A percentile compares a stretch with the other conserved stretches of the same genome.
phyloP scores from a whole-genome alignment of 37 sponge, comb jelly and placozoan genomes.

The Spongilla lacustris region DNA sequence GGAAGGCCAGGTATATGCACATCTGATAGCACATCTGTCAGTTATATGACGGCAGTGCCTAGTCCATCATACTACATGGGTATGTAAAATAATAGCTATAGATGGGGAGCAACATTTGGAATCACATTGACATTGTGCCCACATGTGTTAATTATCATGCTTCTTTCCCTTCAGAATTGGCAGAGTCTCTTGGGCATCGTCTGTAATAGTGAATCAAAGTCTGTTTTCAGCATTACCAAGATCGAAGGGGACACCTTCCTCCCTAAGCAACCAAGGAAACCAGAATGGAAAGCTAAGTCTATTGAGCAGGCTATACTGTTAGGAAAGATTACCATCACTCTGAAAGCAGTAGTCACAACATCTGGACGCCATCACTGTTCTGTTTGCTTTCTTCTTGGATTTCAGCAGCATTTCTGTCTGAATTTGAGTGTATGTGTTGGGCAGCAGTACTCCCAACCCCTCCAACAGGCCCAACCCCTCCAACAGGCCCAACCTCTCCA shows the following conservation, averaged over 20 bases:
- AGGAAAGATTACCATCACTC: constrained; percentile 12
- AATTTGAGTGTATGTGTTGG: not conserved
- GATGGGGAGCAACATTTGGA: too few relatives aligned
- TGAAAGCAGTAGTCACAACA: constrained; percentile 5
- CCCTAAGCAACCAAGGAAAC: constrained; percentile 7
- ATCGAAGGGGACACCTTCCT: constrained; percentile 36
- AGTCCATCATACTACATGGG: too few relatives aligned
- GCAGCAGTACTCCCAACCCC: not conserved
- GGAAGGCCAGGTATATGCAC: not conserved
- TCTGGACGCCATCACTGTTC: not conserved
- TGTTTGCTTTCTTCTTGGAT: constrained; percentile 28
- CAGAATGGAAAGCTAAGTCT: constrained; percentile 8
- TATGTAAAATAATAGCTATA: too few relatives aligned
- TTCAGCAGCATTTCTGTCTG: constrained; percentile 20
- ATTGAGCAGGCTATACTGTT: constrained; percentile 21
- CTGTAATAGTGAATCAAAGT: not conserved
- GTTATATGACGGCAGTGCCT: too few relatives aligned
- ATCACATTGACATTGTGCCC: too few relatives aligned
- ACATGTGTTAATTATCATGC: not conserved
- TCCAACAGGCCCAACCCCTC: not conserved
- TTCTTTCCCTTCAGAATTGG: constrained; percentile 6
- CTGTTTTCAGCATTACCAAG: constrained; percentile 3
- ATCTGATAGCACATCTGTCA: too few relatives aligned
- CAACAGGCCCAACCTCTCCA: not conserved
- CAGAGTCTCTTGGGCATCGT: not conserved